These are phyloP conservation scores for Dicrostonyx torquatus DNA, from an alignment of 2,797 vertebrate genomes.

Conservation along the genomic window DNA sequence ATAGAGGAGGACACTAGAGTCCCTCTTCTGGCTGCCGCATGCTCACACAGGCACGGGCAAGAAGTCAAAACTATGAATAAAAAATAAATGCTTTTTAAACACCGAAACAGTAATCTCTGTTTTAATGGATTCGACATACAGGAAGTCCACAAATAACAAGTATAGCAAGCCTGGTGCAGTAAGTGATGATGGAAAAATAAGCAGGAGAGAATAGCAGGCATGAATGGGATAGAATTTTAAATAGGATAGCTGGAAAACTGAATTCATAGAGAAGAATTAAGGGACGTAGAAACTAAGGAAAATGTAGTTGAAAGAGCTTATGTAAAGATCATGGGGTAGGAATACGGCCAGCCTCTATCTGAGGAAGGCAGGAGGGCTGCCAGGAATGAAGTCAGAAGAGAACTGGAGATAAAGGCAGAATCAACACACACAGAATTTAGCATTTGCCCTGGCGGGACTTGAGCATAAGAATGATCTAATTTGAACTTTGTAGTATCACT, in stretches of 20 bases:
- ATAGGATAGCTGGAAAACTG: neutral
- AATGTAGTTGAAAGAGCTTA: neutral
- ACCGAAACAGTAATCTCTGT: neutral
- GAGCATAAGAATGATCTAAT: neutral
- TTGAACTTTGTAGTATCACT: neutral
- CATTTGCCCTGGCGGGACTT: neutral
- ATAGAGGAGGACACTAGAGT: neutral
- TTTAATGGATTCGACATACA: neutral
- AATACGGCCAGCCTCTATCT: neutral
- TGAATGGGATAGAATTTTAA: neutral
- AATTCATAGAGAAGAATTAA: neutral
- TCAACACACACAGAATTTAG: neutral
- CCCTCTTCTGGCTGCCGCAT: neutral
- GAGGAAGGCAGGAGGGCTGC: neutral
- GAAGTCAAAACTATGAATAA: neutral
- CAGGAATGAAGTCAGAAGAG: neutral
- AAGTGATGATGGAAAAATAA: neutral
- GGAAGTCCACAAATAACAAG: neutral
- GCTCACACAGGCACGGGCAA: neutral
- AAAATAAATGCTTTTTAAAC: neutral
- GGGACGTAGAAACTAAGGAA: neutral
- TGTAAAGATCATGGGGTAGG: neutral
- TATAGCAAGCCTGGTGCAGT: neutral
- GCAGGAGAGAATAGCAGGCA: neutral
- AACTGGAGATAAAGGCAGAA: neutral